Conservation (phyloP, 2,888 invertebrate genomes). For the Melanchra persicariae region DNA sequence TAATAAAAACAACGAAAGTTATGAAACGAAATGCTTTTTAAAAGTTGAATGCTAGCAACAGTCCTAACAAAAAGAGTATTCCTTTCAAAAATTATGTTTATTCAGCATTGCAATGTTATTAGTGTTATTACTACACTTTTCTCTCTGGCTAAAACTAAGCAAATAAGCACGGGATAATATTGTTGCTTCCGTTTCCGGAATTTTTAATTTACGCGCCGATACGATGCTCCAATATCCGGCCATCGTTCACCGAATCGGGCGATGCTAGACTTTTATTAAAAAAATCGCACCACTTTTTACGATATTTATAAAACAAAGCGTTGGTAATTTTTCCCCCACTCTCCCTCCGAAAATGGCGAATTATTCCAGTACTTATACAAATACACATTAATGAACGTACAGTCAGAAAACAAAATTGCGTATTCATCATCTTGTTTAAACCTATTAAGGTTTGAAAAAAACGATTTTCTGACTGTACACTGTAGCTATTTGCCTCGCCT, state of each 20-base stretch:
- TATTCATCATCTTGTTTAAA: no score
- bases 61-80: neutral
- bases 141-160: slow-evolving; percentile 60
- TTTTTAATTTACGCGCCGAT: slow-evolving; percentile 79
- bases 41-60: neutral
- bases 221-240: slow-evolving; percentile 77
- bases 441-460: no score
- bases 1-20: neutral
- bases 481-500: no score
- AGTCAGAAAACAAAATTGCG: neutral
- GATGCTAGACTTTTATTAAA: slow-evolving; percentile 60
- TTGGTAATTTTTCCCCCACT: slow-evolving; percentile 43
- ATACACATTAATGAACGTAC: slow-evolving; percentile 7
- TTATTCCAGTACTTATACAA: neutral
- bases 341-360: slow-evolving; percentile 28
- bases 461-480: neutral
- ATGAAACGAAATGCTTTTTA: neutral
- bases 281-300: slow-evolving; percentile 51
- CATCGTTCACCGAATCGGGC: slow-evolving; percentile 68
- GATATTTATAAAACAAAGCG: slow-evolving; percentile 65
- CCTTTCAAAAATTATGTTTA: slow-evolving; percentile 15
- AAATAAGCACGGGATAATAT: slow-evolving; percentile 68
- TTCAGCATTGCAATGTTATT: slow-evolving; percentile 20
- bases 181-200: slow-evolving; percentile 72
- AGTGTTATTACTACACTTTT: slow-evolving; percentile 32